Percentiles rank a stretch among this genome's conserved stretches.
Conservation (phyloP, 2,797 vertebrate genomes). For the Artibeus jamaicensis region DNA sequence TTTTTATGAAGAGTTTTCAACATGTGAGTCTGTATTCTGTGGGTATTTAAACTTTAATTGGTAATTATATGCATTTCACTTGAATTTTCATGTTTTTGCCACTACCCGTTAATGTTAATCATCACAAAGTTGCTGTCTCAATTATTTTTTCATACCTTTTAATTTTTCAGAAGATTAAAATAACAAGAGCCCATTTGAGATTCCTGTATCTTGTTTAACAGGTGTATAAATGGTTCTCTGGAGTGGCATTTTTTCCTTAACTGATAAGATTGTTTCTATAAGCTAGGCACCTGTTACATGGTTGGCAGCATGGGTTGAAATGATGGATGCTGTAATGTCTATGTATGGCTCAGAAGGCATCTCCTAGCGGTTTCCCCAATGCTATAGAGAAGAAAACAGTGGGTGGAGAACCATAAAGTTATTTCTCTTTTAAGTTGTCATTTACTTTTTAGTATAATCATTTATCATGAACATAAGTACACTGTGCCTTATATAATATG, state of each 20-base stretch:
- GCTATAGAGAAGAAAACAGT: not conserved
- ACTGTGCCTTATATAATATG: not conserved
- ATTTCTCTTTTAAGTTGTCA: not conserved
- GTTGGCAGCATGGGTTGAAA: slow-evolving; percentile 8
- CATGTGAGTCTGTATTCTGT: not conserved
- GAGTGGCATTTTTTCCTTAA: not conserved
- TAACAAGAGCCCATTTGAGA: slow-evolving; percentile 37
- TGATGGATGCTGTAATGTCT: not conserved
- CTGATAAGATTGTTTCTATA: slow-evolving; percentile 31
- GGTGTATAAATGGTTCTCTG: not conserved
- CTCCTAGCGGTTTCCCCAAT: not conserved
- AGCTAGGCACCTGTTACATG: slow-evolving; percentile 37
- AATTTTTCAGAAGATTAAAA: slow-evolving; percentile 64
- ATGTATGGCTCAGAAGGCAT: not conserved
- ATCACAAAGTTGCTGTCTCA: not conserved
- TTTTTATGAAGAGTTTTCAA: not conserved
- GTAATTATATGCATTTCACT: not conserved
- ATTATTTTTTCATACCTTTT: slow-evolving; percentile 32
- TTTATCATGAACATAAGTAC: not conserved
- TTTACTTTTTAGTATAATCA: not conserved
- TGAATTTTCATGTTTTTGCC: slow-evolving; percentile 17
- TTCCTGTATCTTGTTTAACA: slow-evolving; percentile 9
- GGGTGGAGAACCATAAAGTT: not conserved
- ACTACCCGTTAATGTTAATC: not conserved
- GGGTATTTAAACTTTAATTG: slow-evolving; percentile 35